A percentile compares a stretch with the other conserved stretches of the same genome.
Evolutionary conservation across 2,888 invertebrate genomes (phyloP).

Genomic region (Drosophila percnosoma): DNA sequence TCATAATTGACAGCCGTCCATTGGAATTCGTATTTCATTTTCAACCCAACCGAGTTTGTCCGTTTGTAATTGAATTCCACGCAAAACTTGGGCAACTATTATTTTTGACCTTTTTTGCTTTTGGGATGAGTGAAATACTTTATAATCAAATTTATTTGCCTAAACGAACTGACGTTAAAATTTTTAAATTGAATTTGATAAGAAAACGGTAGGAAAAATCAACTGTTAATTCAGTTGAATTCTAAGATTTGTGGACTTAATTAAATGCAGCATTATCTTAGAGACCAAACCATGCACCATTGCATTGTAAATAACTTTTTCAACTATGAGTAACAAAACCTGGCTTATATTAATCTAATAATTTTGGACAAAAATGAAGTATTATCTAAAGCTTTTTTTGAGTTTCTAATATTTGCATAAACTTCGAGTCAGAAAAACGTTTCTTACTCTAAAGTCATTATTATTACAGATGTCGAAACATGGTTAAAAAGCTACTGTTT

Average conservation of each 20-base stretch:
- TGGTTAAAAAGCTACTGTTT: fast-evolving
- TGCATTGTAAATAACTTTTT: neutral
- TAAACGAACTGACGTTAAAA: conserved; percentile 11
- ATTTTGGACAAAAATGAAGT: neutral
- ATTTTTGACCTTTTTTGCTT: conserved; percentile 8
- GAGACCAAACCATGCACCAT: neutral
- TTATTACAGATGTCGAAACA: neutral
- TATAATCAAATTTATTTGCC: conserved; percentile 36
- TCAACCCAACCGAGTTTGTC: conserved; percentile 12
- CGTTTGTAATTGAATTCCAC: conserved; percentile 47
- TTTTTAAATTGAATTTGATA: neutral
- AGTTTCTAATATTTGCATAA: fast-evolving
- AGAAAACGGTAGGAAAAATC: neutral
- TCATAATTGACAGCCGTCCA: conserved; percentile 64
- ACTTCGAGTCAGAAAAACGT: neutral
- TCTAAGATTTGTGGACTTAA: neutral
- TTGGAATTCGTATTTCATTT: conserved; percentile 21
- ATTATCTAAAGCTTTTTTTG: neutral
- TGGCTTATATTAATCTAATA: neutral
- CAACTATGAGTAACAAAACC: fast-evolving
- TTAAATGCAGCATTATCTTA: neutral
- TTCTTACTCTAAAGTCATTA: neutral
- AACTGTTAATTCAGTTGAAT: neutral
- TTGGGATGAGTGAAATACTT: conserved; percentile 15
- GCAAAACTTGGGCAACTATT: conserved; percentile 13